phyloP scores from a whole-genome alignment of 1,140 invertebrate species.

The Drosophila funebris region DNA sequence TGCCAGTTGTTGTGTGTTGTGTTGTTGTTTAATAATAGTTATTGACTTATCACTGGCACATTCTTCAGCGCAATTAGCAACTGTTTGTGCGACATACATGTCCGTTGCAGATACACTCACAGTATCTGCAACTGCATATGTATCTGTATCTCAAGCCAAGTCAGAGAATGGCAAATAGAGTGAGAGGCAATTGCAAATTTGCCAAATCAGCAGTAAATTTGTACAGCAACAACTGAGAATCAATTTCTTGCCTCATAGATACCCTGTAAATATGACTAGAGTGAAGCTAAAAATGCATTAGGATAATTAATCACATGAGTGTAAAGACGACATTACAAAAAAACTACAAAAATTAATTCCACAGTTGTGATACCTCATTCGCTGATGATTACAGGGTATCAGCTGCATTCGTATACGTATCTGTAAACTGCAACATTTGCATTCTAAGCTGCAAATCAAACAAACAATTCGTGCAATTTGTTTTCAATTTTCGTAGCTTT shows the following conservation, averaged over 20 bases:
- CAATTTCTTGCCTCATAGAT: background rate
- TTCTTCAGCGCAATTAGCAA: conserved; percentile 70
- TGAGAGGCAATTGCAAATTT: conserved; percentile 40
- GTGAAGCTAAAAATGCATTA: background rate
- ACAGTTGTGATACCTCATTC: background rate
- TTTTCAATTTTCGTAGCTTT: conserved; percentile 56
- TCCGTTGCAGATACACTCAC: conserved; percentile 19
- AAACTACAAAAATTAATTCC: background rate
- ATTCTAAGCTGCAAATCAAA: conserved; percentile 55
- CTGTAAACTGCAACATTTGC: conserved; percentile 49
- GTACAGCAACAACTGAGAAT: conserved; percentile 14
- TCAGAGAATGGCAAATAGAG: conserved; percentile 1
- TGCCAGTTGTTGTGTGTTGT: conserved; percentile 12
- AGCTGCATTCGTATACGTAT: background rate
- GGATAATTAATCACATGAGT: no score
- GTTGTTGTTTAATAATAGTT: conserved; percentile 64
- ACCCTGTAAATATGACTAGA: background rate
- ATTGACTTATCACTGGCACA: conserved; percentile 75
- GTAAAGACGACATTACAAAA: no score
- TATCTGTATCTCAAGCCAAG: conserved; percentile 20
- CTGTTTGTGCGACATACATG: conserved; percentile 55
- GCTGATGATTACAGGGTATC: background rate
- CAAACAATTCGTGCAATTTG: conserved; percentile 55
- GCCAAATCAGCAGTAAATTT: conserved; percentile 68
- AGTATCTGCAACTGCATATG: background rate